These are phyloP conservation scores for Anguilla rostrata DNA, from an alignment of 2,113 vertebrate species.

Conservation along the genomic window DNA sequence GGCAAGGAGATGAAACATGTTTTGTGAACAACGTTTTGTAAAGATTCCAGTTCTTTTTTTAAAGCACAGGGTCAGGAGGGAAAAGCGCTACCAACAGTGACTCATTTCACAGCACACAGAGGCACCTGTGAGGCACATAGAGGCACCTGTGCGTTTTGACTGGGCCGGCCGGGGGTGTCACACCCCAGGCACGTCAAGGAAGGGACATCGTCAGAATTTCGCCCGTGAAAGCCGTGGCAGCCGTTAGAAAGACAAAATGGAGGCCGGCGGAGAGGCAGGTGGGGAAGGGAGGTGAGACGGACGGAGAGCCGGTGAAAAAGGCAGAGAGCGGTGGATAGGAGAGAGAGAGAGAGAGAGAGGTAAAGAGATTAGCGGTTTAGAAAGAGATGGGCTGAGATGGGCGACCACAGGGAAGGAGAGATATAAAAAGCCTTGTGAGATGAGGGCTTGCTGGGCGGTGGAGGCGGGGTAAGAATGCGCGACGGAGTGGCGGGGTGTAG, in stretches of 20 bases:
- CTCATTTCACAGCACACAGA: background rate
- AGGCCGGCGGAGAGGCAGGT: conserved; percentile 39
- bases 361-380: background rate
- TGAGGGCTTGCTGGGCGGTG: conserved; percentile 60
- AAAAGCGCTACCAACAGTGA: background rate
- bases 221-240: conserved; percentile 30
- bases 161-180: background rate
- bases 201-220: conserved; percentile 40
- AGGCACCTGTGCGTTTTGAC: background rate
- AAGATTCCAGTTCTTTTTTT: no score
- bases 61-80: no score
- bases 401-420: background rate
- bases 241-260: conserved; percentile 21
- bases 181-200: conserved; percentile 7
- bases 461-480: conserved; percentile 61
- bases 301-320: no score
- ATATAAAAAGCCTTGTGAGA: conserved; percentile 30
- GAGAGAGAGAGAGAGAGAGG: no score
- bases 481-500: conserved; percentile 61
- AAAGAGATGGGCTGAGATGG: conserved; percentile 4
- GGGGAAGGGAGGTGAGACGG: background rate
- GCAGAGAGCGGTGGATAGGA: no score
- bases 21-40: no score
- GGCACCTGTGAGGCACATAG: no score
- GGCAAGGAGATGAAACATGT: background rate